Base-by-base conservation (phyloP, 2,797 vertebrate genomes). In the Peromyscus attwateri region DNA sequence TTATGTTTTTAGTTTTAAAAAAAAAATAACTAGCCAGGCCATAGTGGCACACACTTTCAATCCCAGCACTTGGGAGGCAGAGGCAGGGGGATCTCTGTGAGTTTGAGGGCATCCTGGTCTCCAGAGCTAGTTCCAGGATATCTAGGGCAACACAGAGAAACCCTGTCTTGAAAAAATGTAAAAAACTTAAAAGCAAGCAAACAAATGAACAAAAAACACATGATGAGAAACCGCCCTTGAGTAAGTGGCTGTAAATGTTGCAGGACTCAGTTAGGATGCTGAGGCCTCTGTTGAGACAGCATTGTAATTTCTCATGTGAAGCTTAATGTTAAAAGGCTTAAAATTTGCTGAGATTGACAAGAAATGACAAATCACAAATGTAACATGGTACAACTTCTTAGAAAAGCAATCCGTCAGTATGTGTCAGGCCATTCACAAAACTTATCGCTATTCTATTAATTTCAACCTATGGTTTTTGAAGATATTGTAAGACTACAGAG, bases 281-380 rank as follows among this genome's bases (percentile, higher is more conserved):
- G 68, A 93, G 73, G 0, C 12, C 29, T 82, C 21, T 76, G 1
- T 43, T 29, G 29, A 82, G 46, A 87, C 70, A 77, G 1, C 37
- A 19, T 40, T 82, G 49, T 89, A 17, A 89, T 52, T 12, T 76
- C 14, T 75, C 29, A 73, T 87, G 46, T 37, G 84, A 97, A 85
- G 5, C 21, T 84, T 80, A 89, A 81, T 52, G 49, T 70, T 81
- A 76, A 89, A 94, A 88, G 34, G 19, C 21, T 91, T 60, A 87
- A 87, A 25, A 87, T 83, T 91, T 75, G 29, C 43, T 83, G 31
- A 92, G 11, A 23, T 21, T 84, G 21, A 84, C 55, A 79, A 70
- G 23, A 96, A 97, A 70, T 92, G 68, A 68, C n/a, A 92, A 90
- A 46, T 64, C 5, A 64, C 37, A 91, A 68, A 64, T n/a, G 70